Evolutionary conservation across 2,797 vertebrate species (phyloP).

Genomic region (Arrhamphus sclerolepis): DNA sequence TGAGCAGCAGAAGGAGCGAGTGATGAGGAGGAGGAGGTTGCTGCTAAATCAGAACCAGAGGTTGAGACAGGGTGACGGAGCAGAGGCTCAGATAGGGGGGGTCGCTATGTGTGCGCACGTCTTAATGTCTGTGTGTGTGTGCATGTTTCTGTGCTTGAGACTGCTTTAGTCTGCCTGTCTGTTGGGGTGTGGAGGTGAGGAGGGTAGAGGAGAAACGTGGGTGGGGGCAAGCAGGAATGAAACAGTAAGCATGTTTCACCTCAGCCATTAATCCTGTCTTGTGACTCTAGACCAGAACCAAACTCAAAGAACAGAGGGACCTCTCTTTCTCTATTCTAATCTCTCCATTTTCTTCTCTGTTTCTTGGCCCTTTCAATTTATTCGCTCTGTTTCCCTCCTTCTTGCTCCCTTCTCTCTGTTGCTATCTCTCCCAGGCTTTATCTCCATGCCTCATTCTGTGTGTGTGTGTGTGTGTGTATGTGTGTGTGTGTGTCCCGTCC

Average conservation of each 20-base stretch:
- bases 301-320: conserved; percentile 40
- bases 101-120: conserved; percentile 20
- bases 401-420: conserved; percentile 36
- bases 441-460: conserved; percentile 42
- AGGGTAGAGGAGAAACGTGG: conserved; percentile 16
- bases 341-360: conserved; percentile 22
- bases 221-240: conserved; percentile 40
- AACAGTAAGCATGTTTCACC: conserved; percentile 68
- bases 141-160: not conserved
- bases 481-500: conserved; percentile 37
- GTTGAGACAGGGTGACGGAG: conserved; percentile 61
- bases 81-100: conserved; percentile 47
- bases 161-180: conserved; percentile 35
- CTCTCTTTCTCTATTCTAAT: conserved; percentile 35
- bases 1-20: conserved; percentile 32
- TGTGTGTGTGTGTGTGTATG: conserved; percentile 18
- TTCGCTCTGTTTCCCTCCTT: conserved; percentile 45
- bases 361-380: conserved; percentile 25
- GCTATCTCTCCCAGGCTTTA: conserved; percentile 50
- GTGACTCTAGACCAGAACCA: conserved; percentile 37
- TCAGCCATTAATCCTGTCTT: conserved; percentile 50
- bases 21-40: conserved; percentile 44
- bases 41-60: conserved; percentile 76
- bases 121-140: not conserved
- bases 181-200: conserved; percentile 35